Base-by-base conservation (phyloP, 2,888 invertebrate species). In the Eilema sororculum region DNA sequence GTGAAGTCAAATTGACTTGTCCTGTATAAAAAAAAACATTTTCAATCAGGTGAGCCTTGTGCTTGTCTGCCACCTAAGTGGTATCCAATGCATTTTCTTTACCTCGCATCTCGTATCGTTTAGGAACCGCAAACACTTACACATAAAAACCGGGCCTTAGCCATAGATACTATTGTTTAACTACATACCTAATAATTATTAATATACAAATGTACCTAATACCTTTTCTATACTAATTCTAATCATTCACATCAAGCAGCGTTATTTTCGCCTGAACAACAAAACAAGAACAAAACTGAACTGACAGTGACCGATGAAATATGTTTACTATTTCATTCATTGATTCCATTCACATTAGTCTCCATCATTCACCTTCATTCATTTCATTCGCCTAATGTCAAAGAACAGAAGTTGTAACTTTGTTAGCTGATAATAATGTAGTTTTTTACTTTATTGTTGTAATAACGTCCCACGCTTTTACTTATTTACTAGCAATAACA, bases 341-440 rank as follows among this genome's bases (percentile, higher is more conserved):
- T 41, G 6, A 46, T 46, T 16, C 46, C 20, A 41, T 41, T 41
- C 41, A 41, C 16, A 41, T 41, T 46, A 4, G 3, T 1, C 0
- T 33, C 30, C 12, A 37, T 37, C 16, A 25, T 28, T 59, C 24
- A 12, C n/a, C 20, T 25, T 62, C 62, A 33, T 61, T 69, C 70
- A 66, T 9, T 46, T 64, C 60, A 24, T 66, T 63, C 67, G 25
- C 65, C 46, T 67, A 64, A 68, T 75, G 82, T 81, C 80, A 84
- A 82, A 84, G 78, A n/a, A n/a, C n/a, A n/a, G n/a, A 85, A 83
- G 81, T 85, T 83, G 68, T 78, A 78, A 79, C 77, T 82, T 80
- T 79, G 72, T 76, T 73, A 69, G 69, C 68, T 71, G 71, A n/a
- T 67, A 52, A 67, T 67, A 71, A 71, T 76, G 77, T 78, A 56